Percentiles rank a stretch among this genome's conserved stretches.
Conservation (phyloP, 1,140 invertebrate species). For the Macrotrachela quadricornifera region DNA sequence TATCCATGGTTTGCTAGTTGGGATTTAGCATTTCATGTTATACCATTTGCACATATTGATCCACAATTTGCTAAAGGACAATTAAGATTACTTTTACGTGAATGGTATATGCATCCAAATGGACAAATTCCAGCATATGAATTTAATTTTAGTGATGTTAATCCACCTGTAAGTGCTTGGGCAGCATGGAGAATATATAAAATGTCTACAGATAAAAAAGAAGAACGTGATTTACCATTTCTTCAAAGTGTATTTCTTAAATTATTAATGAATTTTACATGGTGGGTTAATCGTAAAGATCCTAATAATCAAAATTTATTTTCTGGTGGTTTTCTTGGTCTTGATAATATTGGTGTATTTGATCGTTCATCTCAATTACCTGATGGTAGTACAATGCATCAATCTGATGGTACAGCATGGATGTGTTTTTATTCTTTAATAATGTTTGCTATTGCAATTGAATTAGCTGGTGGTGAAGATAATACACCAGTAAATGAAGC, state of each 20-base stretch:
- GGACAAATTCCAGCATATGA: constrained; percentile 33
- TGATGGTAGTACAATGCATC: constrained; percentile 19
- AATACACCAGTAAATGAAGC: constrained; percentile 9
- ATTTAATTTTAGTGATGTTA: constrained; percentile 29
- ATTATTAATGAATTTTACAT: constrained; percentile 30
- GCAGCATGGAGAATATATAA: constrained; percentile 28
- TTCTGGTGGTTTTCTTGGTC: constrained; percentile 30
- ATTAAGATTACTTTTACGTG: constrained; percentile 25
- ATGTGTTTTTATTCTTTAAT: constrained; percentile 29
- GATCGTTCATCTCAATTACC: constrained; percentile 28
- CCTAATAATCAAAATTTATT: constrained; percentile 26
- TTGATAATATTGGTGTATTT: constrained; percentile 33
- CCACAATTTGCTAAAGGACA: constrained; percentile 29
- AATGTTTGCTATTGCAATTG: constrained; percentile 30
- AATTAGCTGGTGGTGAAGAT: constrained; percentile 19
- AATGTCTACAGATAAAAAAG: constrained; percentile 11
- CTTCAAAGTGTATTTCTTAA: constrained; percentile 20
- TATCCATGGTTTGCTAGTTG: constrained; percentile 28
- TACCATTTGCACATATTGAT: constrained; percentile 27
- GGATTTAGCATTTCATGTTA: constrained; percentile 33
- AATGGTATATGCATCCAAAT: constrained; percentile 33
- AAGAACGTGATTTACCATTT: neutral
- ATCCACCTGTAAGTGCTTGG: constrained; percentile 32
- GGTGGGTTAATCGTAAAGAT: constrained; percentile 33
- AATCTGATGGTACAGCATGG: constrained; percentile 31